Conservation (phyloP, 2,113 vertebrate species). For the Acrocephalus arundinaceus region DNA sequence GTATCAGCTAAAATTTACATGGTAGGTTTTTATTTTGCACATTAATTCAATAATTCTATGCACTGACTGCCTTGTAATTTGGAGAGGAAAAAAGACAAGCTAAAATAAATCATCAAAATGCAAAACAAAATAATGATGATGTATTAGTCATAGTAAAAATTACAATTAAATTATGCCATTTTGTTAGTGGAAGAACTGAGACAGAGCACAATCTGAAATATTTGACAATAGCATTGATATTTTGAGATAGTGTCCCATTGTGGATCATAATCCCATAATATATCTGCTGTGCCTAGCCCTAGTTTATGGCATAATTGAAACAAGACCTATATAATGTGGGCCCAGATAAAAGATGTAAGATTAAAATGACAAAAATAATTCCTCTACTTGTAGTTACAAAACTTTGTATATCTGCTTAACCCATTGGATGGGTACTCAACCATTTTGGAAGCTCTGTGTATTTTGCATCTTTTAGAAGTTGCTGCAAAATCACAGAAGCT, state of each 20-base stretch:
- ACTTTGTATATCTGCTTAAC: neutral
- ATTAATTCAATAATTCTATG: neutral
- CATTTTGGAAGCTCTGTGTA: neutral
- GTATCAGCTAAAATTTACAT: neutral
- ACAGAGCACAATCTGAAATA: neutral
- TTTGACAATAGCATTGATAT: neutral
- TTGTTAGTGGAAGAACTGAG: neutral
- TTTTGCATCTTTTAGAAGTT: neutral
- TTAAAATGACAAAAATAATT: neutral
- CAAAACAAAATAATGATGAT: neutral
- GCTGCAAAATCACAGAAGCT: neutral
- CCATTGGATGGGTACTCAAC: neutral
- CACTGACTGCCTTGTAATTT: neutral
- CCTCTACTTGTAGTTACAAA: neutral
- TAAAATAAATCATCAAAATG: neutral
- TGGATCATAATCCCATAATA: neutral
- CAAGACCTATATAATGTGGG: neutral
- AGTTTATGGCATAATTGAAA: neutral
- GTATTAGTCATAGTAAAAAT: neutral
- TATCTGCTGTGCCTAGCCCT: neutral
- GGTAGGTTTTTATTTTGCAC: neutral
- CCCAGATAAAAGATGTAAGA: neutral
- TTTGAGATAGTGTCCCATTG: neutral
- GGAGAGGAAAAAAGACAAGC: accelerated
- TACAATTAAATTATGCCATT: neutral